A percentile compares a stretch with the other conserved stretches of the same genome.
These are phyloP conservation scores for Lymantria dispar DNA, from an alignment of 2,888 invertebrate species.

Conservation along the genomic window DNA sequence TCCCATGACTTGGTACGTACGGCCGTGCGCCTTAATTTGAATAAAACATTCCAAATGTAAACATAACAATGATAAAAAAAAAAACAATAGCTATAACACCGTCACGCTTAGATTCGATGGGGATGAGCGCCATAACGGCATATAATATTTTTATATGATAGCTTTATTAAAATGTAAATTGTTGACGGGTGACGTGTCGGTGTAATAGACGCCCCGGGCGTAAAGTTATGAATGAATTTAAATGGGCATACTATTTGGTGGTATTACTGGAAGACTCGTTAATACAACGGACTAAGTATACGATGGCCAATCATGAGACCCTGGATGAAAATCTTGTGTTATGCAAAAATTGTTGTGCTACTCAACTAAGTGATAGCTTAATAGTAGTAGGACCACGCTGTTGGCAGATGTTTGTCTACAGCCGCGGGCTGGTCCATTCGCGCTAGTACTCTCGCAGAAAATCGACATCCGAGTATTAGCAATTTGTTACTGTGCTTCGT, in stretches of 20 bases:
- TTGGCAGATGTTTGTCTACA: too few relatives aligned
- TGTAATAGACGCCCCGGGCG: conserved; percentile 32
- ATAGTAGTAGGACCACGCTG: too few relatives aligned
- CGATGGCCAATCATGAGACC: background rate
- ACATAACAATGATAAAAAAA: conserved; percentile 9
- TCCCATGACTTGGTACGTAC: background rate
- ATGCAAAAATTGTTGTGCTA: too few relatives aligned
- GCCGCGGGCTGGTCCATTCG: too few relatives aligned
- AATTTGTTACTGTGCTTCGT: too few relatives aligned
- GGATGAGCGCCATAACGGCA: conserved; percentile 37
- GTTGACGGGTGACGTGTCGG: conserved; percentile 47
- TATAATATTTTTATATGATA: conserved; percentile 42
- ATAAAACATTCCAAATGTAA: conserved; percentile 12
- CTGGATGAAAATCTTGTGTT: too few relatives aligned
- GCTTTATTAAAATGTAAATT: conserved; percentile 60
- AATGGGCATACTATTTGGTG: conserved; percentile 14
- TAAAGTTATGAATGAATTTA: conserved; percentile 18
- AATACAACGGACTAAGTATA: background rate
- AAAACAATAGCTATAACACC: conserved; percentile 6
- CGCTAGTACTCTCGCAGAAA: too few relatives aligned
- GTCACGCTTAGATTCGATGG: conserved; percentile 13
- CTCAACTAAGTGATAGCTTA: too few relatives aligned
- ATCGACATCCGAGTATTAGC: too few relatives aligned
- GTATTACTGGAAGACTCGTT: background rate
- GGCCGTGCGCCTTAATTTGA: conserved; percentile 4